A percentile compares a stretch with the other conserved stretches of the same genome.
Evolutionary conservation across 2,113 vertebrate species (phyloP).

Genomic region (Notothenia rossii): DNA sequence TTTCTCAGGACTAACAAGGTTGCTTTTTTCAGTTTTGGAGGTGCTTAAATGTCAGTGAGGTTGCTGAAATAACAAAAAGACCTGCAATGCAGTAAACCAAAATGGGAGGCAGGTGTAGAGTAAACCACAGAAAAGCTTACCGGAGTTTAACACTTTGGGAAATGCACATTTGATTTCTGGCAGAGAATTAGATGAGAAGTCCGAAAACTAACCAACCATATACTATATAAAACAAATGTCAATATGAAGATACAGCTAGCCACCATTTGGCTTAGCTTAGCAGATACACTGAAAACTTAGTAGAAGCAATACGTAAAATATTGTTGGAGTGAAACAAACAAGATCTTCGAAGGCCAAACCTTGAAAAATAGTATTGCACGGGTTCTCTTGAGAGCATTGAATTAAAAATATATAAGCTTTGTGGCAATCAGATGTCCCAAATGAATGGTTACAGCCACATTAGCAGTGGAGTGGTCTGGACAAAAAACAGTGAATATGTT

Average conservation of each 20-base stretch:
- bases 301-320: background rate
- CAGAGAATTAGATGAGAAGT: background rate
- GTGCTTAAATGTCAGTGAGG: background rate
- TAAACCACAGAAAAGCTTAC: background rate
- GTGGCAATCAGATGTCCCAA: background rate
- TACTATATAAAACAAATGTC: background rate
- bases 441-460: background rate
- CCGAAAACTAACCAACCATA: no score
- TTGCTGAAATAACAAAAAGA: background rate
- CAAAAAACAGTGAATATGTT: background rate
- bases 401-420: no score
- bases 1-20: background rate
- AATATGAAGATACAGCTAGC: background rate
- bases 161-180: background rate
- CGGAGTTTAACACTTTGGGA: background rate
- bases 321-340: background rate
- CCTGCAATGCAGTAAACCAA: slow-evolving; percentile 6
- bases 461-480: background rate
- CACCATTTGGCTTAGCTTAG: background rate
- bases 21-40: background rate
- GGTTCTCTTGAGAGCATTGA: no score
- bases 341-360: no score
- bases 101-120: slow-evolving; percentile 11
- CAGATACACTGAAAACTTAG: background rate
- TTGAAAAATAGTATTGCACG: no score